These are phyloP conservation scores for Drosophila nannoptera DNA, from an alignment of 1,140 invertebrate genomes.

Conservation along the genomic window DNA sequence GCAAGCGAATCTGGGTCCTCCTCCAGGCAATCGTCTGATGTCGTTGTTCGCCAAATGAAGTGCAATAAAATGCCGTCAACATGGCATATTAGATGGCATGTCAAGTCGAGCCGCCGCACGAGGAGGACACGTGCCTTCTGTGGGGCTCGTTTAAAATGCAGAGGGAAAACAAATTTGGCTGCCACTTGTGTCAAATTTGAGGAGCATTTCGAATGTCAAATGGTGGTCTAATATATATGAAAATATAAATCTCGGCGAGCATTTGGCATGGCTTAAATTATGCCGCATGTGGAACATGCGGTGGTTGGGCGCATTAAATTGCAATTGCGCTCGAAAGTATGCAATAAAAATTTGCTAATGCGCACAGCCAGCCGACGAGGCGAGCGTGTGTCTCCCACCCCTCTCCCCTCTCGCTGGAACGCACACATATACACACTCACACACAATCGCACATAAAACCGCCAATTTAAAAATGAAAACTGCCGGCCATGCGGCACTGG, in stretches of 20 bases:
- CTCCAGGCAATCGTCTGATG: too few species aligned
- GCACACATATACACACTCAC: conserved; percentile 27
- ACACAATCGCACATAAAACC: conserved; percentile 74
- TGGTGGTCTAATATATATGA: conserved; percentile 30
- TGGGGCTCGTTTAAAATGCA: conserved; percentile 26
- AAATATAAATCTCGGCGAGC: conserved; percentile 64
- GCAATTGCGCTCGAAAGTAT: conserved; percentile 74
- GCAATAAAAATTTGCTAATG: conserved; percentile 78
- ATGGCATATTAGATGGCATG: conserved; percentile 6
- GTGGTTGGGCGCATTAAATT: conserved; percentile 68
- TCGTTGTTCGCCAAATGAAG: conserved; percentile 14
- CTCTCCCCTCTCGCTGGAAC: not conserved
- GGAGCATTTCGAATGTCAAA: conserved; percentile 31
- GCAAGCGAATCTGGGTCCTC: too few species aligned
- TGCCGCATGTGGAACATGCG: conserved; percentile 59
- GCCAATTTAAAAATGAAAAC: conserved; percentile 78
- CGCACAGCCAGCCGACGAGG: conserved; percentile 58
- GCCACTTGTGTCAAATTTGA: conserved; percentile 22
- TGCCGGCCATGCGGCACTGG: conserved; percentile 51
- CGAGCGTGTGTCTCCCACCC: conserved; percentile 9
- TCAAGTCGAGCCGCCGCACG: conserved; percentile 12
- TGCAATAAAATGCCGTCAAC: conserved; percentile 28
- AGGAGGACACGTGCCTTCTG: conserved; percentile 25
- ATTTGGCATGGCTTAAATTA: conserved; percentile 69
- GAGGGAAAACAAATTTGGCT: not conserved